Base-by-base conservation (phyloP, 2,888 invertebrate genomes). In the Chrysolina americana region DNA sequence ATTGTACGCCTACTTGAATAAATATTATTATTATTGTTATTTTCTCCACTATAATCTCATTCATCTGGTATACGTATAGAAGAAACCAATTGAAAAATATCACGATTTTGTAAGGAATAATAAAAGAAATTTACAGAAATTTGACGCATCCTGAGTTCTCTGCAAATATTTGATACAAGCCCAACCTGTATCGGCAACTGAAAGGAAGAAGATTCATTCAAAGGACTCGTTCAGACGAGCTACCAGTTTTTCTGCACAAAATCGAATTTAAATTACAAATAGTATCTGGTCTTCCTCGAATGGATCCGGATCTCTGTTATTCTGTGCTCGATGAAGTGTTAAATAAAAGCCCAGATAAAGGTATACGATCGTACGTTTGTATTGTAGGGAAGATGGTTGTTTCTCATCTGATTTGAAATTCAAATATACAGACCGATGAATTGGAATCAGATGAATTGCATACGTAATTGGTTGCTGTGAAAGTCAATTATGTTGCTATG, bases 221-320 rank as follows among this genome's bases (percentile, higher is more conserved):
- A 36, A 13, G 19, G 48, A 47, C 65, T 47, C 65, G 65, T 47
- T 21, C 47, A 41, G 41, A 68, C n/a, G 53, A 68, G 41, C n/a
- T 50, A 68, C 56, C 36, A 53, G 53, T 53, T 68, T 68, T 53
- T 68, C 56, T 17, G 56, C 68, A 68, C 56, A 53, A 50, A 53
- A 53, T 68, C 56, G 41, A 53, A 68, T 68, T 53, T 68, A 19
- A 68, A 68, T 68, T 68, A 68, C 68, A 68, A 68, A 68, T 68
- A 56, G 15, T 48, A 48, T 53, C 19, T 56, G 23, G 53, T 68
- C 68, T 68, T 53, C 68, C 68, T 68, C 68, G 53, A 68, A 41
- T 53, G 21, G 21, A 53, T 68, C 19, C 53, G 53, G 41, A 53
- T 68, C 28, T 68, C 28, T 36, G 68, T 53, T 41, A 48, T 53